Base-by-base conservation (phyloP, 1,140 invertebrate species). In the Brachionus angularis region DNA sequence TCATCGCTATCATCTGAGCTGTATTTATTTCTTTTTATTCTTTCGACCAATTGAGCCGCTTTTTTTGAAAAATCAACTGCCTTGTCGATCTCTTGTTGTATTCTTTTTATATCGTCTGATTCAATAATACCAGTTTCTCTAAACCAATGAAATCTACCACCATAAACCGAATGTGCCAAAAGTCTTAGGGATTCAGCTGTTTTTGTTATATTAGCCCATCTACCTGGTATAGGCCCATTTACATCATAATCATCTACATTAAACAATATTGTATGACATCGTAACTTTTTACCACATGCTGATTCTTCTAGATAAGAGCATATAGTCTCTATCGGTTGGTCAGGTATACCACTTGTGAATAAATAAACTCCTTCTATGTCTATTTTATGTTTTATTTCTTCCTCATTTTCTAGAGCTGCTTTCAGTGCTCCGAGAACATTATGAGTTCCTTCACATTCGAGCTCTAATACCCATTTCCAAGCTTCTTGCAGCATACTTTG, bases 91-190 rank as follows among this genome's bases (percentile, higher is more conserved):
- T 82, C 81, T 31, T 75, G 74, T 53, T 77, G 77, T 8, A 82
- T 75, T 44, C 74, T 50, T 46, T 79, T 77, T 42, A 82, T 79
- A 61, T 82, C 80, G 76, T 82, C 80, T 78, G 77, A 81, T 69
- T 82, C 80, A 69, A 81, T 82, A 42, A 81, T 80, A 80, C 81
- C 81, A 73, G 79, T 81, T 73, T 82, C 81, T 73, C 80, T 76
- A 62, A 82, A 80, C 81, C 81, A 82, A 73, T 80, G 79, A 71
- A 82, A 82, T 33, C 80, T 73, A 10, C 81, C 81, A 5, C 74
- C 74, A 73, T 76, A 76, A 10, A 50, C 31, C 7, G 16, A 44
- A 67, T 64, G 42, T 14, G 53, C 39, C 16, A 81, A 74, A 34
- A 77, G 78, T 16, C 79, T 73, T 21, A 81, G 73, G 55, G 76